phyloP scores from a whole-genome alignment of 2,888 invertebrate genomes.

The Apocheima hispidaria region DNA sequence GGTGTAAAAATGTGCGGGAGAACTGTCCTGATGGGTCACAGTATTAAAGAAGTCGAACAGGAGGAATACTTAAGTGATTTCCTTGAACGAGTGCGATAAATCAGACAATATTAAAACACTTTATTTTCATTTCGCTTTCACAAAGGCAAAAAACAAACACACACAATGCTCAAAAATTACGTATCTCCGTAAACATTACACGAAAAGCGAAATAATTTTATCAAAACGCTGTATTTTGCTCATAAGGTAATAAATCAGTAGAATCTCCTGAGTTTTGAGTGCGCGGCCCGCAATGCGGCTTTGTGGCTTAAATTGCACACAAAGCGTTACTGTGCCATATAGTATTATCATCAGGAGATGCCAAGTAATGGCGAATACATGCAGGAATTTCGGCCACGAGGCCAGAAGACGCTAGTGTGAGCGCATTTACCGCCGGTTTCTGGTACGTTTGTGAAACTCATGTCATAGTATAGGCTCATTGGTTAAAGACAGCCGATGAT shows the following conservation, averaged over 20 bases:
- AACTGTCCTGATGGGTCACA: too few species aligned
- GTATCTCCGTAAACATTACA: slow-evolving; percentile 13
- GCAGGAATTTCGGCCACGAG: slow-evolving; percentile 54
- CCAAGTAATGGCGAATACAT: slow-evolving; percentile 51
- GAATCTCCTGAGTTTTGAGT: slow-evolving; percentile 56
- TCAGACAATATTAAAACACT: too few species aligned
- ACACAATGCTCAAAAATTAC: slow-evolving; percentile 1
- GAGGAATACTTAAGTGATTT: too few species aligned
- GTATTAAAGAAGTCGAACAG: too few species aligned
- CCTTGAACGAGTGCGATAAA: too few species aligned
- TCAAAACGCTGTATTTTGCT: slow-evolving; percentile 36
- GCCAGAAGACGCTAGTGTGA: slow-evolving; percentile 24
- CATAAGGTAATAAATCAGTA: slow-evolving; percentile 46
- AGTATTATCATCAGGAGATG: slow-evolving; percentile 61
- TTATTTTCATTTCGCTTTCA: not conserved
- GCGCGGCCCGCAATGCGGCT: slow-evolving; percentile 71
- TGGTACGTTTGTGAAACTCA: too few species aligned
- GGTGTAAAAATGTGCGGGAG: too few species aligned
- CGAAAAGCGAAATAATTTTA: slow-evolving; percentile 37
- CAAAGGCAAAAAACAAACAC: not conserved
- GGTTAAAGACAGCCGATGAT: too few species aligned
- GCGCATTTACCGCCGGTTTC: slow-evolving; percentile 24
- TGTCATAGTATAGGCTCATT: too few species aligned
- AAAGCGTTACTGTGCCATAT: slow-evolving; percentile 50
- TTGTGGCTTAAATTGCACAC: slow-evolving; percentile 58